Base-by-base conservation (phyloP, 2,113 vertebrate species). In the Seriola aureovittata region DNA sequence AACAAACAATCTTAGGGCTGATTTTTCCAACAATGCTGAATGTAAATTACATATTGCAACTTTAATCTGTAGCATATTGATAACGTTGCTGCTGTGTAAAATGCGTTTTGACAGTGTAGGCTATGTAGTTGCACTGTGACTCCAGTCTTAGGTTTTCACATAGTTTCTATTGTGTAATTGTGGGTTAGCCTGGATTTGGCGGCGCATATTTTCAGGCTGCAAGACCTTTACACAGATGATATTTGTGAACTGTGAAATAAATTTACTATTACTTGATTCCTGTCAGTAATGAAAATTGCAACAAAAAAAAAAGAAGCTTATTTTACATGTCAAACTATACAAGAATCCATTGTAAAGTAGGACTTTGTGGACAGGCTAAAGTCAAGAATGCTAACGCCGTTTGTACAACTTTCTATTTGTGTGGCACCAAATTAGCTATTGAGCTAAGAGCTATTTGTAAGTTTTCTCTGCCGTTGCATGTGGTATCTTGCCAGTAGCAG, bases 271-370 rank as follows among this genome's bases (percentile, higher is more conserved):
- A 65, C 71, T 50, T 44, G 38, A 55, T 21, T 36, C 23, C 23
- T 25, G 63, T 25, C 13, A 52, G 34, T 60, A 38, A 9, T 71
- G 23, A 62, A 32, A 54, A 55, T 13, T 21, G 13, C 19, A 64
- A 25, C 60, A 25, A 50, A 38, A 42, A 42, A 10, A 42, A 42
- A 42, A 42, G 16, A 67, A 82, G 71, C 58, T 58, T 86, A 58
- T 81, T 75, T 67, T 64, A 79, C 67, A 65, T 2, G 21, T 65
- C 34, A 34, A 77, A 80, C 25, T 36, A 71, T n/a, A 57, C 46
- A 23, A 16, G 21, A n/a, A 34, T 29, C 65, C 40, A 11, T 38
- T 10, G 46, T 55, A 44, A 13, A 64, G 57, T n/a, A 4, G 34
- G 23, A 36, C 29, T 3, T 46, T 21, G 17, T 5, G 5, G 6